Evolutionary conservation across 2,888 invertebrate genomes (phyloP), one percentile per base, ranked within the genome.

Genomic region (Drosophila mercatorum): DNA sequence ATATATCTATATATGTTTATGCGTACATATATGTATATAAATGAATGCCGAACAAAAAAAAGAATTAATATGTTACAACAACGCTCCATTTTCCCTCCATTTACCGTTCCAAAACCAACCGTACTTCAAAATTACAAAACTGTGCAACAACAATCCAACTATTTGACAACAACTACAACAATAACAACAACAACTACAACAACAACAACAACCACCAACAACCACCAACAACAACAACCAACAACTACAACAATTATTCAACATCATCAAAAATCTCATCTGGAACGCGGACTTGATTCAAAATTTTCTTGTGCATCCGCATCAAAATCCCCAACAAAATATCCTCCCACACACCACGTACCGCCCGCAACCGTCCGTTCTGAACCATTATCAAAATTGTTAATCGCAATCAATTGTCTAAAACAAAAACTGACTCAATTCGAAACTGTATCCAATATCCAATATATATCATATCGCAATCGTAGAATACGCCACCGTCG

Each of bases 401-500:
- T 68, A 55, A 55, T 53, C 38, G 70, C 81, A 78, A 53, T 53
- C 38, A 53, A 53, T 53, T 71, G 71, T 51, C 72, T 51, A 49
- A 73, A 80, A 38, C n/a, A 22, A 57, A 55, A 75, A 78, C 77
- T 69, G 80, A 77, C 77, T 67, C 67, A 81, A 81, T 72, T 84
- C 88, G 75, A 79, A 82, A 86, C 80, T 75, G 71, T 86, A 76
- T 70, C 72, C 52, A 72, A 80, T 76, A 80, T 80, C 66, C 79
- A 78, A 81, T 72, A 77, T 72, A 81, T 72, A 77, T 72, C 78
- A 78, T 75, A 69, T 83, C 83, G 78, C 89, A 83, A 84, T 87
- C 88, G 82, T 95, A 98, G 99, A 99, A 94, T 99, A 98, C 94
- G 98, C 99, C 81, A 97, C 98, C 81, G 99, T 99, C 89, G 98